phyloP scores from a whole-genome alignment of 1,140 invertebrate species.

The Dendroctonus ponderosae region DNA sequence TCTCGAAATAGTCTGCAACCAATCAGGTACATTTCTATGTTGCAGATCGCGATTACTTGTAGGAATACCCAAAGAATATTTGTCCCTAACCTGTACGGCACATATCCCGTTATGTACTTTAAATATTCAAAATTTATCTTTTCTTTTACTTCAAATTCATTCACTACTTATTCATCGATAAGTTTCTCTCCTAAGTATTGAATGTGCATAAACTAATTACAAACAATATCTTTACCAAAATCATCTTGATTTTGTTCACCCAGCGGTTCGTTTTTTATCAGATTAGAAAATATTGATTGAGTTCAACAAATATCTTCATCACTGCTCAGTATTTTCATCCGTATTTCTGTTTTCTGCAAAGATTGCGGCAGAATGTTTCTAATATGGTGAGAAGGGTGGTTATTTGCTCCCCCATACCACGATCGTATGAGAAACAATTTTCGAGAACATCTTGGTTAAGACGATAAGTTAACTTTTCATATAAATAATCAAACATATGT shows the following conservation, averaged over 20 bases:
- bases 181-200: too few species aligned
- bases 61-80: not conserved
- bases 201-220: too few species aligned
- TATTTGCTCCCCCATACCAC: conserved; percentile 40
- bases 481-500: conserved; percentile 21
- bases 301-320: too few species aligned
- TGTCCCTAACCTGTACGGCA: conserved; percentile 20
- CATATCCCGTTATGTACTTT: too few species aligned
- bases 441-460: conserved; percentile 41
- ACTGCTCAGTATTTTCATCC: too few species aligned
- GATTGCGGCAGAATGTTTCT: conserved; percentile 34
- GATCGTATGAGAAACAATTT: conserved; percentile 40
- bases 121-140: too few species aligned
- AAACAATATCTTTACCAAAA: not conserved
- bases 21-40: not conserved
- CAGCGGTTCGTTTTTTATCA: not conserved
- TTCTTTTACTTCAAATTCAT: conserved; percentile 15
- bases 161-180: not conserved
- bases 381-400: conserved; percentile 37
- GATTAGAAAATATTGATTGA: not conserved
- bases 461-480: conserved; percentile 21
- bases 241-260: not conserved
- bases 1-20: not conserved
- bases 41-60: too few species aligned
- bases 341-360: conserved; percentile 35